Base-by-base conservation (phyloP, 2,888 invertebrate species). In the Artemia sinica region DNA sequence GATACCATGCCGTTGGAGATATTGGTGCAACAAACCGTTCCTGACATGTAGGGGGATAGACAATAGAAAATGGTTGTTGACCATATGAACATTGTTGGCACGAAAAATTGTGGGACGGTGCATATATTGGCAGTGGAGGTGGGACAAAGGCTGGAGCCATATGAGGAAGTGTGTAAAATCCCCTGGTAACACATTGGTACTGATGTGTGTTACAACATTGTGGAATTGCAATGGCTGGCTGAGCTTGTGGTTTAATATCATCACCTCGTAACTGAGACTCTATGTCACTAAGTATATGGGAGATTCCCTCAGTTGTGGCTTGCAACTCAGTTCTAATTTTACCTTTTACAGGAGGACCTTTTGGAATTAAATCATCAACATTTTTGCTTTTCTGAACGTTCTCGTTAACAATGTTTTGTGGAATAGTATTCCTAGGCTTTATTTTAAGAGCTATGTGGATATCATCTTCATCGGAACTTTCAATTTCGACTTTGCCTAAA, bases 71-170 rank as follows among this genome's bases (percentile, higher is more conserved):
- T 9, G 63, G n/a, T 28, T 58, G 63, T 10, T 58, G 63, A 18
- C 14, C 14, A 28, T 18, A 58, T 58, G 63, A 9, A 10, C 63
- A 58, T 58, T 58, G 63, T 28, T 58, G 63, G 63, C 63, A 58
- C 14, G 63, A 28, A 28, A 18, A 58, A 1, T n/a, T 28, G n/a
- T n/a, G 63, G n/a, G 63, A 28, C 28, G 63, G 63, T 58, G 63
- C 28, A 28, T 58, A 58, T 11, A 58, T 58, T 58, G 63, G 63
- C 63, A 58, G 28, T 58, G 63, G 63, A 58, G 63, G 63, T 10
- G 63, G 63, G 28, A 58, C 63, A 58, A 58, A 58, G 28, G 63
- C 63, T 58, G 63, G 63, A 18, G 63, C 63, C 63, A 58, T 58
- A 28, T 58, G 63, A 28, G 63, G 63, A n/a, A 58, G 28, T 18